Percentiles rank a stretch among this genome's conserved stretches.
Conservation (phyloP, 1,140 invertebrate genomes). For the Magallana angulata region DNA sequence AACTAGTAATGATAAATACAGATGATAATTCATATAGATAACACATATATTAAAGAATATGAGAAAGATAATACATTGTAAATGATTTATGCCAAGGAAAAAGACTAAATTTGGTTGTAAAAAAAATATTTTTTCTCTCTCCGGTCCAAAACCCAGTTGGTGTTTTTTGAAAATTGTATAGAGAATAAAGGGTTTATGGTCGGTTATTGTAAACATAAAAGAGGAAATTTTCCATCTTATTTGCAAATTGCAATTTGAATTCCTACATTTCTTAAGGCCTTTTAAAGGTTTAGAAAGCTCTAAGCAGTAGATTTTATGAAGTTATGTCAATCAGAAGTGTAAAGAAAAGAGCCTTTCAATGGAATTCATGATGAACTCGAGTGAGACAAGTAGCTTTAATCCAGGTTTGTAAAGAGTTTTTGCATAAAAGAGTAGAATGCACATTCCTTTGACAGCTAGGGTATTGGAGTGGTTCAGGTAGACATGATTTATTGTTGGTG, state of each 20-base stretch:
- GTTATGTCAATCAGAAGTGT: background rate
- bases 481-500: background rate
- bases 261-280: background rate
- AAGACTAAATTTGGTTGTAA: no score
- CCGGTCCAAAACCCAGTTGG: no score
- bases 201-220: background rate
- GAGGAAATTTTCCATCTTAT: background rate
- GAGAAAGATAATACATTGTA: no score
- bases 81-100: no score
- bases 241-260: background rate
- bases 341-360: conserved; percentile 11
- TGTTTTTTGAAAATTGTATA: no score
- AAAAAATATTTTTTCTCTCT: no score
- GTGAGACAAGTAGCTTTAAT: conserved; percentile 13
- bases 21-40: no score
- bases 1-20: no score
- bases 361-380: background rate
- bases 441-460: conserved; percentile 7
- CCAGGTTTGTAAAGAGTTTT: background rate
- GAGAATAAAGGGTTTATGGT: no score
- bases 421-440: conserved; percentile 27
- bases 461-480: conserved; percentile 10
- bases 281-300: conserved; percentile 16
- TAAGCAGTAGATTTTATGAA: background rate
- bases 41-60: no score